Base-by-base conservation (phyloP, 1,140 invertebrate genomes). In the Homarus americanus region DNA sequence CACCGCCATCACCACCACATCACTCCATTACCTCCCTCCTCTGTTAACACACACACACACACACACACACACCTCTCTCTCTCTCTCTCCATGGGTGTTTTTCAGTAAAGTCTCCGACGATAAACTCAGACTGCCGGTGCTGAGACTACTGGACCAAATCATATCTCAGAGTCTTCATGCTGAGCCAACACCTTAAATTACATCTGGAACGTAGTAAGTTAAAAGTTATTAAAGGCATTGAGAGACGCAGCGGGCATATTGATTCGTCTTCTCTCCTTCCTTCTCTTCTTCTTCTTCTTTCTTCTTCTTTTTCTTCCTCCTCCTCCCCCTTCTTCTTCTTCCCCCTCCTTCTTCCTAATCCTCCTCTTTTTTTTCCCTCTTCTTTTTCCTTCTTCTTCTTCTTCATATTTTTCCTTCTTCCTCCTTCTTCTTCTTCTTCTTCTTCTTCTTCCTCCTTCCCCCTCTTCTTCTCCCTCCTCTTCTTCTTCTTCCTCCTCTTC, bases 221-320 rank as follows among this genome's bases (percentile, higher is more conserved):
- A 78, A 0, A 78, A 78, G 75, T 78, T 78, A 78, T 78, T 78
- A 78, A 78, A 78, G 75, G 75, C 44, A 78, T 78, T 78, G 75
- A n/a, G 17, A 38, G n/a, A 78, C 75, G 75, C 36, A 0, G 28
- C 10, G 15, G n/a, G 78, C 17, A 80, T 53, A 53, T 10, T n/a
- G 10, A 80, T 49, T 49, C n/a, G n/a, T 49, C 44, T 2, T 72
- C 66, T 24, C 66, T 72, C 66, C 3, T 24, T 72, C 66, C 66
- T 24, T 72, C 10, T 63, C 24, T 24, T 63, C 24, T 12, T 63
- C 53, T 63, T 24, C 24, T 72, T 24, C 66, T 24, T 34, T 24
- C 66, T 24, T 72, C 1, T n/a, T 4, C 66, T 72, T 24, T 7
- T 72, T 44, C 78, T 80, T 32, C 38, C 38, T 80, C 24, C 41